Conservation (phyloP, 2,888 invertebrate species). For the Pseudeuparius sepicola region DNA sequence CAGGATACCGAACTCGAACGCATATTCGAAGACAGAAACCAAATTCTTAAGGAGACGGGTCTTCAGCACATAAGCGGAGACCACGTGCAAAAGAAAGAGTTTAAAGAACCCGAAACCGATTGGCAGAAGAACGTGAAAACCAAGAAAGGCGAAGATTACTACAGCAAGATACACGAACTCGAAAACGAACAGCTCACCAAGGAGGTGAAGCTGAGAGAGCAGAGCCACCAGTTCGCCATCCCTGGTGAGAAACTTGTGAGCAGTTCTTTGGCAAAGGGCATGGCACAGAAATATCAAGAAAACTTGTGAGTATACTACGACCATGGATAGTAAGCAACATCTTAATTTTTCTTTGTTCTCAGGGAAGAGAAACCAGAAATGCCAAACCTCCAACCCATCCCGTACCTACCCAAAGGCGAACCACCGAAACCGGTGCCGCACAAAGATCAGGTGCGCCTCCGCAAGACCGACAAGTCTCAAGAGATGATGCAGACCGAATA, state of each 20-base stretch:
- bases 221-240: constrained; percentile 71
- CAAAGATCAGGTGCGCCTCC: constrained; percentile 36
- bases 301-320: constrained; percentile 56
- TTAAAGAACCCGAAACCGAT: constrained; percentile 67
- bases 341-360: constrained; percentile 19
- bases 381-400: constrained; percentile 33
- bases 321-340: constrained; percentile 1
- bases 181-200: constrained; percentile 79
- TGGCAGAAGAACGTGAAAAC: constrained; percentile 77
- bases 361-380: constrained; percentile 55
- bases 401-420: constrained; percentile 32
- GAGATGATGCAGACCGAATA: constrained; percentile 34
- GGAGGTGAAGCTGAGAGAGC: constrained; percentile 67
- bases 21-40: constrained; percentile 77
- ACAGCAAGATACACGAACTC: constrained; percentile 67
- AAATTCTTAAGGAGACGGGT: constrained; percentile 53
- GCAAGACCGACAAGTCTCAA: constrained; percentile 46
- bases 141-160: constrained; percentile 75
- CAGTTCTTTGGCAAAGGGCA: constrained; percentile 69
- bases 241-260: constrained; percentile 73
- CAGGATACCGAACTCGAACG: constrained; percentile 76
- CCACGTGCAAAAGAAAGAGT: constrained; percentile 49
- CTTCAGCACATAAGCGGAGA: constrained; percentile 39
- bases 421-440: constrained; percentile 30
- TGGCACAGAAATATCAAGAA: constrained; percentile 80